A percentile compares a stretch with the other conserved stretches of the same genome.
phyloP scores from a whole-genome alignment of 2,113 vertebrate species.

The Cynocephalus volans region DNA sequence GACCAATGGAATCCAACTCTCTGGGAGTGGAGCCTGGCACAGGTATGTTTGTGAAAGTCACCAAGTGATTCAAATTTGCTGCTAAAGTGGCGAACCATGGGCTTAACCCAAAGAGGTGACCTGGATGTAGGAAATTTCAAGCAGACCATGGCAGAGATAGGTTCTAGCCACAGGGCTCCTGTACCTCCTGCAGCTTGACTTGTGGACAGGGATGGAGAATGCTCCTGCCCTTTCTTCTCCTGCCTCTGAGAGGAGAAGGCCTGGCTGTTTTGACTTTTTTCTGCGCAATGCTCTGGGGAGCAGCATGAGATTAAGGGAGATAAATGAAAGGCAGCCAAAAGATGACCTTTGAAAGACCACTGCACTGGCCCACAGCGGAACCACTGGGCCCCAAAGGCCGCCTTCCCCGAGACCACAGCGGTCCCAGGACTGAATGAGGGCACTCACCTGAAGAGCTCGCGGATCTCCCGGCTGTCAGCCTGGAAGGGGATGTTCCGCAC shows the following conservation, averaged over 20 bases:
- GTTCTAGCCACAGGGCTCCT: not conserved
- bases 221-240: not conserved
- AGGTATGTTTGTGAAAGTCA: not conserved
- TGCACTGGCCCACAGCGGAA: rapidly evolving
- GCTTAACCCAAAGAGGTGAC: not conserved
- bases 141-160: rapidly evolving
- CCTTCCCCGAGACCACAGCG: rapidly evolving
- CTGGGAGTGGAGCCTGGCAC: rapidly evolving
- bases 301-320: not conserved
- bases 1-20: not conserved
- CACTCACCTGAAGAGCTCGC: conserved; percentile 97
- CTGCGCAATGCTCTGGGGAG: not conserved
- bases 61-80: rapidly evolving
- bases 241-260: not conserved
- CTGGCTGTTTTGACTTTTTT: not conserved
- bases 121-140: not conserved
- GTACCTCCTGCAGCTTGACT: not conserved
- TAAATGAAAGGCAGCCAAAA: not conserved
- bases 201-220: rapidly evolving
- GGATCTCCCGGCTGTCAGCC: conserved; percentile 93
- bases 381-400: rapidly evolving
- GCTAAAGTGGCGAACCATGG: not conserved
- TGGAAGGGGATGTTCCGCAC: conserved; percentile 98
- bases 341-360: not conserved
- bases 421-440: rapidly evolving